phyloP scores from a whole-genome alignment of 2,888 invertebrate genomes.

The Platycheirus rosarum region DNA sequence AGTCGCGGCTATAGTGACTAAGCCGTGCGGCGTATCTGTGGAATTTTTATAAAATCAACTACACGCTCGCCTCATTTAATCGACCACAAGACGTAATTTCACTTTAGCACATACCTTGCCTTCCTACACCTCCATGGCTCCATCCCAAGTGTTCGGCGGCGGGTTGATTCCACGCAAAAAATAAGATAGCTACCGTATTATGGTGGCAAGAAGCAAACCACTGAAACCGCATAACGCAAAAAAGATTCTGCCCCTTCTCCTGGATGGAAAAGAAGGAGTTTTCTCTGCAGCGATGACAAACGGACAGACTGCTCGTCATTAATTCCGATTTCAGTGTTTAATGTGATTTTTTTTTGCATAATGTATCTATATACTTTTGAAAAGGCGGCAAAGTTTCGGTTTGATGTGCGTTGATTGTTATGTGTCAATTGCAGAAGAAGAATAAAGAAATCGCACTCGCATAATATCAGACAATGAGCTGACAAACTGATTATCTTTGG shows the following conservation, averaged over 20 bases:
- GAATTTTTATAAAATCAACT: slow-evolving; percentile 62
- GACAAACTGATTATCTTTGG: slow-evolving; percentile 40
- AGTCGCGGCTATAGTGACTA: slow-evolving; percentile 35
- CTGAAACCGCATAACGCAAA: slow-evolving; percentile 54
- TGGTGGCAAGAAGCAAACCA: slow-evolving; percentile 46
- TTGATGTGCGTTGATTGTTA: slow-evolving; percentile 33
- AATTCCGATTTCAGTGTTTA: slow-evolving; percentile 52
- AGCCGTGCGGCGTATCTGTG: slow-evolving; percentile 40
- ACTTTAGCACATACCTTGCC: slow-evolving; percentile 45
- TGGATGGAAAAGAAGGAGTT: slow-evolving; percentile 51
- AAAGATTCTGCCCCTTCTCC: slow-evolving; percentile 40
- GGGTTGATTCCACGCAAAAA: slow-evolving; percentile 45
- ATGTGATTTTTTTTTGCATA: neutral
- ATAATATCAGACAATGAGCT: slow-evolving; percentile 36
- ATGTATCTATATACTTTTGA: slow-evolving; percentile 6
- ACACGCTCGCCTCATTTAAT: slow-evolving; percentile 60
- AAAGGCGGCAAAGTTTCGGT: slow-evolving; percentile 41
- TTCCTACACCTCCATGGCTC: neutral
- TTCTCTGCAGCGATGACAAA: slow-evolving; percentile 23
- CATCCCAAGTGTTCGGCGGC: slow-evolving; percentile 16
- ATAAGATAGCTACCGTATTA: slow-evolving; percentile 60
- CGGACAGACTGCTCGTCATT: slow-evolving; percentile 11
- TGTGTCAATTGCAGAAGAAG: slow-evolving; percentile 31
- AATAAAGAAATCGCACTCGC: slow-evolving; percentile 26
- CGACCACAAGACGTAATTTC: slow-evolving; percentile 72